These are phyloP conservation scores for Pangasius djambal DNA, from an alignment of 2,797 vertebrate genomes.

Conservation along the genomic window DNA sequence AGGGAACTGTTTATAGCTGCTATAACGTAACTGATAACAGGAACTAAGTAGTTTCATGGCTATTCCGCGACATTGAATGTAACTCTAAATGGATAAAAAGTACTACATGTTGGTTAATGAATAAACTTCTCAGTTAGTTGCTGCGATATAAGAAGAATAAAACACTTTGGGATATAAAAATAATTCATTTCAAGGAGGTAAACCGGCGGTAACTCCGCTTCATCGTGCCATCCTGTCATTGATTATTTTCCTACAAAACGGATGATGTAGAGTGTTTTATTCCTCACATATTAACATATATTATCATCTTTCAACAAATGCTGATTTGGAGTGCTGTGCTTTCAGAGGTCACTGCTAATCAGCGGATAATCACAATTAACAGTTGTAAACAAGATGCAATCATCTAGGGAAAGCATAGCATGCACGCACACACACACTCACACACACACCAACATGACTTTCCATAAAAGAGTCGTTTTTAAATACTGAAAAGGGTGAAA, in stretches of 20 bases:
- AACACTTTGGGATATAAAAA: neutral
- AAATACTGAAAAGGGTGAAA: constrained; percentile 1
- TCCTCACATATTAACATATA: neutral
- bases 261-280: neutral
- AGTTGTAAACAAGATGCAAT: constrained; percentile 7
- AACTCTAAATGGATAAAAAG: neutral
- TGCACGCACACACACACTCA: neutral
- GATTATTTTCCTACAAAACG: neutral
- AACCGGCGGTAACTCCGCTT: neutral
- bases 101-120: neutral
- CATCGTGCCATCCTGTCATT: neutral
- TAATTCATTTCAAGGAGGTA: neutral
- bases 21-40: neutral
- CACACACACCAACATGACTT: constrained; percentile 6
- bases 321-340: constrained; percentile 5
- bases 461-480: neutral
- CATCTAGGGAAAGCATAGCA: neutral
- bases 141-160: neutral
- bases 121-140: neutral
- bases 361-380: constrained; percentile 23
- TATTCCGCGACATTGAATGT: neutral
- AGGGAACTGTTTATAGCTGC: neutral
- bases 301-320: neutral
- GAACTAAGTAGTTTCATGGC: neutral
- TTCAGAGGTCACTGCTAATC: constrained; percentile 28